Conservation (phyloP, 2,113 vertebrate species). For the Crotalus helleri region DNA sequence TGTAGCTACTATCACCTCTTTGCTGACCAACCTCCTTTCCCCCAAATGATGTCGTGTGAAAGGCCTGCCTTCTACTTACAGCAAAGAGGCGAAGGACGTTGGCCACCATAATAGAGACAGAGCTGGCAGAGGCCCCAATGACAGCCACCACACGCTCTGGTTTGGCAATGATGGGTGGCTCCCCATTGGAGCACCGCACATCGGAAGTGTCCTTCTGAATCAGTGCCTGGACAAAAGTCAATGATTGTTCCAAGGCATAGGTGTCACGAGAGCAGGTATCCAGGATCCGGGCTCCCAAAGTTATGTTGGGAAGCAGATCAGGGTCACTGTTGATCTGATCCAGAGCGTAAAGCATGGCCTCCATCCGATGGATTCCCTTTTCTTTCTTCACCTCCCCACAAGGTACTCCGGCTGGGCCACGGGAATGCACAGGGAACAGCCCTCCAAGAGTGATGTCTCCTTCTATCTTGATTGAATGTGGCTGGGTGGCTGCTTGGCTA, state of each 20-base stretch:
- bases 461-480: slow-evolving; percentile 84
- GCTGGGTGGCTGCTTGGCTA: slow-evolving; percentile 51
- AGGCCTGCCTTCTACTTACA: slow-evolving; percentile 62
- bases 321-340: slow-evolving; percentile 89
- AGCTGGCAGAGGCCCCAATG: slow-evolving; percentile 87
- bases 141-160: slow-evolving; percentile 85
- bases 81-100: slow-evolving; percentile 86
- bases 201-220: slow-evolving; percentile 79
- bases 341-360: slow-evolving; percentile 90
- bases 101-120: slow-evolving; percentile 88
- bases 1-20: not conserved
- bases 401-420: slow-evolving; percentile 78
- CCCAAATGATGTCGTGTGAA: not conserved
- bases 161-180: slow-evolving; percentile 76
- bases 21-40: not conserved
- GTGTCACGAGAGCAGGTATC: slow-evolving; percentile 68
- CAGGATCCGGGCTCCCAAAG: slow-evolving; percentile 85
- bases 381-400: slow-evolving; percentile 87
- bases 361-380: slow-evolving; percentile 87
- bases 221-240: slow-evolving; percentile 88
- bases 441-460: slow-evolving; percentile 87
- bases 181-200: slow-evolving; percentile 80
- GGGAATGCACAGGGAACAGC: slow-evolving; percentile 84
- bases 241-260: slow-evolving; percentile 88
- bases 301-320: slow-evolving; percentile 84